Evolutionary conservation across 2,888 invertebrate species (phyloP).

Genomic region (Sphaeridia pumilis): DNA sequence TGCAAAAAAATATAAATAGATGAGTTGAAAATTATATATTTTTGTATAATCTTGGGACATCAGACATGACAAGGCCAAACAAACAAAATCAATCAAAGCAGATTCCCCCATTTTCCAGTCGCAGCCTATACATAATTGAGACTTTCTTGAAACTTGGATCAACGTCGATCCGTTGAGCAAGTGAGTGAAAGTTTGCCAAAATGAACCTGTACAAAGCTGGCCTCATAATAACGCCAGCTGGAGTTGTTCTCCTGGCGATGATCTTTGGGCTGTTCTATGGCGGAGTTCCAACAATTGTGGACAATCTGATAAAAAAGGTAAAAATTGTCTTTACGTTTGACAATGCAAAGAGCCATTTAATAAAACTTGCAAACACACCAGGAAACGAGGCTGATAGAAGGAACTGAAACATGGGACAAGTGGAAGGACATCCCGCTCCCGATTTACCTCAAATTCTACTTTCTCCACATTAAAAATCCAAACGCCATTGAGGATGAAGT

Average conservation of each 20-base stretch:
- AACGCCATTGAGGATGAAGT: not conserved
- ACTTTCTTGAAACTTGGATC: no score
- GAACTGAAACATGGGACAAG: constrained; percentile 25
- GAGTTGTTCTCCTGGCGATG: not conserved
- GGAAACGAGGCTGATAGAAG: constrained; percentile 23
- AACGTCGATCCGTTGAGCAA: no score
- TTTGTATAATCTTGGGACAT: no score
- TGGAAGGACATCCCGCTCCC: constrained; percentile 28
- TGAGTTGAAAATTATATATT: no score
- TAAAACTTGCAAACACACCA: constrained; percentile 1
- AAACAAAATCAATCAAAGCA: no score
- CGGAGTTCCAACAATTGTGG: constrained; percentile 4
- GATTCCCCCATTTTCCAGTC: no score
- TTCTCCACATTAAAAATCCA: constrained; percentile 25
- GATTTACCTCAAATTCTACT: constrained; percentile 10
- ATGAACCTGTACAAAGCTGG: no score
- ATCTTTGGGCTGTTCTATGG: not conserved
- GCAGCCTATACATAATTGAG: no score
- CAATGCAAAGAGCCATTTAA: not conserved
- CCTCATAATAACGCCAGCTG: not conserved
- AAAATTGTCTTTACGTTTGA: not conserved
- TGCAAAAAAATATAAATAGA: no score
- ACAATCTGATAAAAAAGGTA: not conserved
- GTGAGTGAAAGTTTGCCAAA: no score
- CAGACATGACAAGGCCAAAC: no score